Conservation (phyloP, 2,113 vertebrate genomes). For the Naja naja region DNA sequence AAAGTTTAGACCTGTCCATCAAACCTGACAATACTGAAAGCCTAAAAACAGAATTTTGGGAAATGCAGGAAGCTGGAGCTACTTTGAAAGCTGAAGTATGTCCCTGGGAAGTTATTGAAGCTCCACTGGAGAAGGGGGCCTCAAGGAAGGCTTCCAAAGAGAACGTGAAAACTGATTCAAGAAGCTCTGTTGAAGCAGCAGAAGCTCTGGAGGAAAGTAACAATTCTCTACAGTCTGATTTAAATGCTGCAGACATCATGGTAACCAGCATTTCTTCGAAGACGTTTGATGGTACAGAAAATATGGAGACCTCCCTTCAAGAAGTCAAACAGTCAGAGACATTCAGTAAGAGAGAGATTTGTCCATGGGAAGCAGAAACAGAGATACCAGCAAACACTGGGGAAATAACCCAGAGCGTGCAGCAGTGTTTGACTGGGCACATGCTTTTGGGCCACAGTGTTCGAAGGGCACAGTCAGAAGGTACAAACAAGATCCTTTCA, state of each 20-base stretch:
- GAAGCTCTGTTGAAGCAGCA: neutral
- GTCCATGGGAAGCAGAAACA: slow-evolving; percentile 33
- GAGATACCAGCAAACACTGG: fast-evolving
- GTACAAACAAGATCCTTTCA: neutral
- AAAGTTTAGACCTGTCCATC: neutral
- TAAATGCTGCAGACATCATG: neutral
- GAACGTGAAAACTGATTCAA: neutral
- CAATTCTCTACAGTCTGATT: slow-evolving; percentile 13
- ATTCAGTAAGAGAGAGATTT: slow-evolving; percentile 48
- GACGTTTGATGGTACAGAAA: neutral
- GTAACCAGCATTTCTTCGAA: neutral
- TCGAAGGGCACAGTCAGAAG: neutral
- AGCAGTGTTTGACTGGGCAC: neutral
- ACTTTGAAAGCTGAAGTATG: slow-evolving; percentile 61
- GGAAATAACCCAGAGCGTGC: slow-evolving; percentile 10
- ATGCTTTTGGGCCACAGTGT: slow-evolving; percentile 32
- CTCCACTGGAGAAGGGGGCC: neutral
- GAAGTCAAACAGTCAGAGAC: slow-evolving; percentile 47
- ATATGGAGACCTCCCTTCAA: slow-evolving; percentile 59
- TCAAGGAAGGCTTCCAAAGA: neutral
- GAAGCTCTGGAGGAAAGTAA: slow-evolving; percentile 15
- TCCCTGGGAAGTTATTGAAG: slow-evolving; percentile 55
- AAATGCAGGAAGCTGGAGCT: slow-evolving; percentile 27
- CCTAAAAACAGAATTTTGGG: slow-evolving; percentile 57
- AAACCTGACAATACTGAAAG: neutral